A percentile compares a stretch with the other conserved stretches of the same genome.
phyloP scores from a whole-genome alignment of 2,113 vertebrate genomes.

The Myxocyprinus asiaticus region DNA sequence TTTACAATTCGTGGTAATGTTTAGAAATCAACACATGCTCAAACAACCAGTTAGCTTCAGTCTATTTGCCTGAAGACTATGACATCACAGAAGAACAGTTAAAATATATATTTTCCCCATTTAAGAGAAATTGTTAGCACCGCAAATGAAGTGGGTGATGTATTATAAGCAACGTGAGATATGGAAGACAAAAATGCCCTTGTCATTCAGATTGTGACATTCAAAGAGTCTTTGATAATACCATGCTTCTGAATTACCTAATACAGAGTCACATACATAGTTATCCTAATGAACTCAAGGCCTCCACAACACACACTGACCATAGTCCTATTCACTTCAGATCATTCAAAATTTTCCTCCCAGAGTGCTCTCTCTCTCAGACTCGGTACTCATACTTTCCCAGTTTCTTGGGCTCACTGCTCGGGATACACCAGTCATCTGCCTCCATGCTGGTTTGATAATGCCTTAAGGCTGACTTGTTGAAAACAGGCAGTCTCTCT shows the following conservation, averaged over 20 bases:
- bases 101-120: neutral
- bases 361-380: slow-evolving; percentile 59
- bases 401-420: slow-evolving; percentile 85
- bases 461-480: slow-evolving; percentile 91
- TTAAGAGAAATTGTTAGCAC: neutral
- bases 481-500: slow-evolving; percentile 96
- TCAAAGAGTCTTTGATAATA: slow-evolving; percentile 21
- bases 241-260: neutral
- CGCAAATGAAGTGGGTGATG: neutral
- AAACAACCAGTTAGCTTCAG: neutral
- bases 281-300: neutral
- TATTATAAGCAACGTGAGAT: neutral
- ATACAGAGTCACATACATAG: neutral
- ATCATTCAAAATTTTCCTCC: neutral
- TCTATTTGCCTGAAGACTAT: neutral
- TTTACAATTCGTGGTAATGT: neutral
- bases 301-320: neutral
- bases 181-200: slow-evolving; percentile 33
- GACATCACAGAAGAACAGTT: slow-evolving; percentile 12
- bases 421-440: slow-evolving; percentile 95
- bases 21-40: neutral
- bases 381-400: slow-evolving; percentile 73
- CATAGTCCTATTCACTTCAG: neutral
- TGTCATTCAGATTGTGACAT: slow-evolving; percentile 47
- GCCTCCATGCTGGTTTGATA: slow-evolving; percentile 87